A percentile compares a stretch with the other conserved stretches of the same genome.
These are phyloP conservation scores for Cranoglanis bouderius DNA, from an alignment of 2,113 vertebrate species.

Conservation along the genomic window DNA sequence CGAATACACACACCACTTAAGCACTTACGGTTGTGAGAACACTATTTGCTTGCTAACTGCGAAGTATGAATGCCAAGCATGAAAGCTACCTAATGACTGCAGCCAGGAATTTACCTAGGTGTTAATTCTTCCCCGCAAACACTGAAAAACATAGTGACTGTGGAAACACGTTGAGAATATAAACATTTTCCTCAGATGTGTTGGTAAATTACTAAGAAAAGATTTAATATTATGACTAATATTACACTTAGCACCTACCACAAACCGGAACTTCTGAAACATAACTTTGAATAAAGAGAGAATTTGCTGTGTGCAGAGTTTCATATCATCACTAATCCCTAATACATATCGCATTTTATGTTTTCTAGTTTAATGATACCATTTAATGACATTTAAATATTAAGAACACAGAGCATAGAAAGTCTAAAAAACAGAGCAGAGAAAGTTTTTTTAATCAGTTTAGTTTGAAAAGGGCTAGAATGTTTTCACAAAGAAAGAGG, in stretches of 20 bases:
- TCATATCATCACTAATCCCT: not conserved
- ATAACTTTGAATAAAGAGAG: not conserved
- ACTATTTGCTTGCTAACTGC: slow-evolving; percentile 1
- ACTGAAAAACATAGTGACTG: not conserved
- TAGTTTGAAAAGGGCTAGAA: not conserved
- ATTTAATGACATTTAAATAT: not conserved
- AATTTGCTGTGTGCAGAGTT: not conserved
- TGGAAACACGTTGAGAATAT: not conserved
- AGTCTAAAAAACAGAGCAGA: not conserved
- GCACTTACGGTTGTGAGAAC: slow-evolving; percentile 1
- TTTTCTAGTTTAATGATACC: not conserved
- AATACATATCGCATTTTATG: not conserved
- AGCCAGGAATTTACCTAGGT: slow-evolving; percentile 25
- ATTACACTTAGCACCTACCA: not conserved
- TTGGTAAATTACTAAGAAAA: not conserved
- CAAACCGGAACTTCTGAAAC: not conserved
- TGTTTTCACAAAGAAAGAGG: not conserved
- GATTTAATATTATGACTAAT: not conserved
- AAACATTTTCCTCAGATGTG: not conserved
- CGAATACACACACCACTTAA: not conserved
- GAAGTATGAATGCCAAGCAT: slow-evolving; percentile 9
- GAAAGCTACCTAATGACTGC: not conserved
- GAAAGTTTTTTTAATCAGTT: not conserved
- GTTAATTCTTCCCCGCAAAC: not conserved
- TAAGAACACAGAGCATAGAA: not conserved